Evolutionary conservation across 2,888 invertebrate species (phyloP).

Genomic region (Parascotia fuliginaria): DNA sequence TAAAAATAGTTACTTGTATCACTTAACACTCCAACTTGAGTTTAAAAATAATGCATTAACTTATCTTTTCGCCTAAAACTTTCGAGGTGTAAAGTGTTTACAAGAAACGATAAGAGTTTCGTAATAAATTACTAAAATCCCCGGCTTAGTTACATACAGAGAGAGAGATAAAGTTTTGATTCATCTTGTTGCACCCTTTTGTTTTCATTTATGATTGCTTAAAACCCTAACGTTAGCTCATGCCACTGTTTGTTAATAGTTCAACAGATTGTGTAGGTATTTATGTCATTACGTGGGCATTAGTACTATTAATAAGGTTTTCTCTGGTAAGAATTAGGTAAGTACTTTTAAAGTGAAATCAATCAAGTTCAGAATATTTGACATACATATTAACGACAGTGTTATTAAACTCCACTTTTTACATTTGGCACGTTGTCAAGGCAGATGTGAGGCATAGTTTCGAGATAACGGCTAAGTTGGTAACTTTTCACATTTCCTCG

Average conservation of each 20-base stretch:
- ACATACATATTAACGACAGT: constrained; percentile 24
- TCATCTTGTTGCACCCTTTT: constrained; percentile 23
- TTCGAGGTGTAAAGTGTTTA: constrained; percentile 54
- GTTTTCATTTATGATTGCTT: constrained; percentile 19
- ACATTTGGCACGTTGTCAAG: constrained; percentile 70
- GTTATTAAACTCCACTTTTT: constrained; percentile 69
- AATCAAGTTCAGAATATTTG: constrained; percentile 33
- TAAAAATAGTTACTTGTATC: constrained; percentile 35
- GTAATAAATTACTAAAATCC: constrained; percentile 39
- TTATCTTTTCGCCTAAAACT: constrained; percentile 56
- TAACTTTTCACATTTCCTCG: constrained; percentile 81
- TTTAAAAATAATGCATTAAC: constrained; percentile 50
- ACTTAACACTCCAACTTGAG: constrained; percentile 46
- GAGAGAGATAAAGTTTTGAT: constrained; percentile 34
- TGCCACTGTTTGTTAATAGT: not conserved
- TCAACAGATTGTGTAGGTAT: not conserved
- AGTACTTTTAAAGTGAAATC: constrained; percentile 16
- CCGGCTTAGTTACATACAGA: constrained; percentile 17
- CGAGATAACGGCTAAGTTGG: constrained; percentile 74
- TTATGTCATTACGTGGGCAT: too few species aligned
- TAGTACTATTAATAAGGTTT: too few species aligned
- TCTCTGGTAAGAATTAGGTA: too few species aligned
- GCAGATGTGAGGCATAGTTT: constrained; percentile 73
- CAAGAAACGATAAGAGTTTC: constrained; percentile 42
- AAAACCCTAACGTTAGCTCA: constrained; percentile 2